Conservation (phyloP, 2,113 vertebrate species). For the Silurus asotus region DNA sequence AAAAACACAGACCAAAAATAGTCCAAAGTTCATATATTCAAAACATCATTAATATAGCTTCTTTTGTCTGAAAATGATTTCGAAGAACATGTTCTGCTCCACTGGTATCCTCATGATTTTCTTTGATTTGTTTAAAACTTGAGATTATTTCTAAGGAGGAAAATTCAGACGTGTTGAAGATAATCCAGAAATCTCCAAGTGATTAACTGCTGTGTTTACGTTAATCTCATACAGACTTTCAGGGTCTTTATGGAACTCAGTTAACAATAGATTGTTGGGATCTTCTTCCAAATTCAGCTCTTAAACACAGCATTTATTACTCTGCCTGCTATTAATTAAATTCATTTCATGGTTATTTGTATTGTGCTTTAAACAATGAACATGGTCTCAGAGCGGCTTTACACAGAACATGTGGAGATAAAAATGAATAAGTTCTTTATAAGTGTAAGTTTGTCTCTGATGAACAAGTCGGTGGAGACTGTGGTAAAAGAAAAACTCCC, state of each 20-base stretch:
- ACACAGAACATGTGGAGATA: too few species aligned
- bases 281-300: background rate
- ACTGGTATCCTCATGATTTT: background rate
- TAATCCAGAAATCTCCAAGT: constrained; percentile 53
- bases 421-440: too few species aligned
- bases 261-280: constrained; percentile 1
- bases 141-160: constrained; percentile 44
- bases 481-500: too few species aligned
- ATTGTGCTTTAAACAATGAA: too few species aligned
- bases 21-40: background rate
- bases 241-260: constrained; percentile 22
- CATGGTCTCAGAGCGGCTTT: too few species aligned
- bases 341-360: too few species aligned
- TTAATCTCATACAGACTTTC: constrained; percentile 54
- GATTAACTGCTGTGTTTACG: constrained; percentile 58
- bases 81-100: background rate
- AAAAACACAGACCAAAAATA: too few species aligned
- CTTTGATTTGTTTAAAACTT: background rate
- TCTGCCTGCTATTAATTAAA: background rate
- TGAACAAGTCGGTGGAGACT: too few species aligned
- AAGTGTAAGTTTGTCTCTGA: background rate
- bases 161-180: constrained; percentile 49
- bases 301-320: constrained; percentile 3
- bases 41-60: background rate
- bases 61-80: background rate